Evolutionary conservation across 1,140 invertebrate genomes (phyloP), one percentile per base, ranked within the genome.

Genomic region (Varroa destructor): DNA sequence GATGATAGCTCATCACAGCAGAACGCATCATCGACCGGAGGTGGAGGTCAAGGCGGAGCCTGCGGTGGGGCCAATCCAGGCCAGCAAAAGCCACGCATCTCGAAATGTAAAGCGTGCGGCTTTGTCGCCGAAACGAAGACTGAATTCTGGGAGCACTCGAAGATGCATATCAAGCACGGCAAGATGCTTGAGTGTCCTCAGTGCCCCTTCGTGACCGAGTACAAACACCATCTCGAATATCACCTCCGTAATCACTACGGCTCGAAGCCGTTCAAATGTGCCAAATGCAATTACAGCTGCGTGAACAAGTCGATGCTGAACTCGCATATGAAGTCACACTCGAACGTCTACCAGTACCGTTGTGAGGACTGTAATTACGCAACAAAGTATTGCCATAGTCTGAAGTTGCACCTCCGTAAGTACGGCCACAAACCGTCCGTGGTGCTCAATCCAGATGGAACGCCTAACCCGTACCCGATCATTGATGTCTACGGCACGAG

Each of bases 261-360:
- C 6, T 89, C 88, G 0, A 99, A 99, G 77, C 96, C 96, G 0
- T 99, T 93, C 82, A 92, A 94, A 77, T 99, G 97, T 79, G 82
- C 84, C 70, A 88, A 94, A 76, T 97, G 93, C 80, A 84, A 84
- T 12, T 97, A 97, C 77, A 85, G 87, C 0, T 99, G 96, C 78
- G 95, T 99, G 1, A 99, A 97, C 81, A 98, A 99, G 78, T 98
- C 94, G 0, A 99, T 99, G 97, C 82, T 99, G 10, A 98, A 97
- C 78, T 96, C 92, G 0, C 97, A 99, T 77, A 85, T 97, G 76
- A 99, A 99, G 78, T 96, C 91, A 0, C 97, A 99, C 79, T 97
- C 93, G 0, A 93, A 91, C 74, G 82, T 97, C 0, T 98, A 98
- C 77, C 95, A 96, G 77, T 99, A 96, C 79, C 84, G 90, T 42